phyloP scores from a whole-genome alignment of 2,113 vertebrate genomes.

The Rhynchopsitta pachyrhyncha region DNA sequence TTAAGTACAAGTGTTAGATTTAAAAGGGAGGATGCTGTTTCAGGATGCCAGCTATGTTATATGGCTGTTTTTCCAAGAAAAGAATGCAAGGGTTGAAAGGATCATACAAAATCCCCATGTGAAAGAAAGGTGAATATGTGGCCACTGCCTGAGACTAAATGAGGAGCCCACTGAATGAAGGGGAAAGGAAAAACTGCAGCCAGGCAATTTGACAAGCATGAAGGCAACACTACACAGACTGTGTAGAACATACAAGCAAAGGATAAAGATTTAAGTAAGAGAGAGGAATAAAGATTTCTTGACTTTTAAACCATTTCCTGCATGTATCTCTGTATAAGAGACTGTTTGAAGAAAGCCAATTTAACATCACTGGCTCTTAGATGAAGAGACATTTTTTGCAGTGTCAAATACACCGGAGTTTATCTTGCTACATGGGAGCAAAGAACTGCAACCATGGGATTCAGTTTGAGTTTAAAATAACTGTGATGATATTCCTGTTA shows the following conservation, averaged over 20 bases:
- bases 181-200: neutral
- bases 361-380: neutral
- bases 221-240: neutral
- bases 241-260: neutral
- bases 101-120: neutral
- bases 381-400: neutral
- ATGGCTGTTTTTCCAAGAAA: neutral
- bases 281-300: neutral
- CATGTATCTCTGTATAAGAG: neutral
- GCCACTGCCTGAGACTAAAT: neutral
- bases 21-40: neutral
- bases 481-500: neutral
- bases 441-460: neutral
- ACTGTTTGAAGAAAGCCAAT: neutral
- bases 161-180: neutral
- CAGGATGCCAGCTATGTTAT: neutral
- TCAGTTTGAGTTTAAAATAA: neutral
- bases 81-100: accelerated
- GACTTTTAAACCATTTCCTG: neutral
- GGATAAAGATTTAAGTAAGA: neutral
- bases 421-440: neutral
- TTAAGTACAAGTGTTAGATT: neutral
- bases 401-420: neutral
- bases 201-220: neutral
- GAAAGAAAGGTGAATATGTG: neutral